Evolutionary conservation across 2,888 invertebrate genomes (phyloP).

Genomic region (Scrobipalpa atriplicella): DNA sequence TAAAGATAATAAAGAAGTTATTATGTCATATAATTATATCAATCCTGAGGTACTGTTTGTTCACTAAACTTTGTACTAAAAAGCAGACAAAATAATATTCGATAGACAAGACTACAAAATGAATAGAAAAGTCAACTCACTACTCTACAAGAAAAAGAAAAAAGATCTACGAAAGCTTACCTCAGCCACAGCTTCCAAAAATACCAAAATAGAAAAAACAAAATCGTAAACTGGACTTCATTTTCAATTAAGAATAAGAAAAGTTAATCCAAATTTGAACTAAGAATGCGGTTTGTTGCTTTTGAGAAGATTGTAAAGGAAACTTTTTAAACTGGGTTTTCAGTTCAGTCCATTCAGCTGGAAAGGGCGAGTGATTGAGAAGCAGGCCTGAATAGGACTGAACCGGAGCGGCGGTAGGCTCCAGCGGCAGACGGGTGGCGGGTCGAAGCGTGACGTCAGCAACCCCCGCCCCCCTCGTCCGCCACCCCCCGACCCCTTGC

Average conservation of each 20-base stretch:
- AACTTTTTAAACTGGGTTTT: constrained; percentile 25
- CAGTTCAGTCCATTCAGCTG: constrained; percentile 28
- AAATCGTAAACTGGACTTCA: constrained; percentile 33
- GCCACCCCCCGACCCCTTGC: constrained; percentile 48
- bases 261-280: background rate
- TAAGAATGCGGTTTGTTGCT: background rate
- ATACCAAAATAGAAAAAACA: constrained; percentile 33
- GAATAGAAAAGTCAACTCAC: background rate
- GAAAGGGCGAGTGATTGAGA: constrained; percentile 57
- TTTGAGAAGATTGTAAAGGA: background rate
- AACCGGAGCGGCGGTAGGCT: constrained; percentile 46
- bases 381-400: constrained; percentile 58
- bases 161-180: constrained; percentile 35
- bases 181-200: constrained; percentile 51
- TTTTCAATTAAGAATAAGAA: constrained; percentile 24
- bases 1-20: too few species aligned
- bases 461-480: constrained; percentile 45
- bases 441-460: constrained; percentile 72
- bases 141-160: constrained; percentile 33
- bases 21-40: too few species aligned
- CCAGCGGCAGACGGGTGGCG: constrained; percentile 69
- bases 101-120: background rate
- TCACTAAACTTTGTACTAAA: background rate
- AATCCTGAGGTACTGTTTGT: background rate
- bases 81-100: background rate